Conservation (phyloP, 2,797 vertebrate genomes). For the Gadopsis bispinosus region DNA sequence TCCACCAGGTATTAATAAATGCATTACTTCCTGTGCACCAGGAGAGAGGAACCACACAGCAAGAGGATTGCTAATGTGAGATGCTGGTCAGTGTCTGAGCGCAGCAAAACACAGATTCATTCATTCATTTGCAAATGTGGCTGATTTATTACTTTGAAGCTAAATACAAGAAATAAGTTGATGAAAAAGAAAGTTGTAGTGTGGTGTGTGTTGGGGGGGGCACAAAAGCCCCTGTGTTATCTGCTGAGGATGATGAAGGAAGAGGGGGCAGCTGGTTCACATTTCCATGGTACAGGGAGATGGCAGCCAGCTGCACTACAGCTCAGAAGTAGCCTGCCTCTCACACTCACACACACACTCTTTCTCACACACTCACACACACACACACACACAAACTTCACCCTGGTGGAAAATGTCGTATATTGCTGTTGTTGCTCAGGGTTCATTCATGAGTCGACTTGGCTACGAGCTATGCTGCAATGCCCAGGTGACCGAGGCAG, state of each 20-base stretch:
- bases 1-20: not conserved
- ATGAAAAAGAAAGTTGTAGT: conserved; percentile 27
- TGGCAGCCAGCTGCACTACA: conserved; percentile 70
- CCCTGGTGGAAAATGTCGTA: conserved; percentile 49
- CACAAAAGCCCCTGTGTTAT: conserved; percentile 79
- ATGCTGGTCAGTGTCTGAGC: not conserved
- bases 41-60: not conserved
- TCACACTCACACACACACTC: conserved; percentile 1
- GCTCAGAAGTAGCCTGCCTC: conserved; percentile 50
- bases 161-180: conserved; percentile 8
- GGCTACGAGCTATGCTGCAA: conserved; percentile 57
- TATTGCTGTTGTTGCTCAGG: conserved; percentile 53
- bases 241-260: conserved; percentile 59
- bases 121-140: conserved; percentile 12
- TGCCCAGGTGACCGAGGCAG: conserved; percentile 61
- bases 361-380: not conserved
- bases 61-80: not conserved
- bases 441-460: conserved; percentile 74
- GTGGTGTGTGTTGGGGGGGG: conserved; percentile 29
- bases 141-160: conserved; percentile 16
- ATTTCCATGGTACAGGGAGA: conserved; percentile 77
- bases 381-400: conserved; percentile 14
- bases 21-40: not conserved
- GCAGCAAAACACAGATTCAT: not conserved
- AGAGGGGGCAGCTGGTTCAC: conserved; percentile 81